Conservation (phyloP, 37 sponge, comb jelly and placozoan species). For the Spongilla lacustris region DNA sequence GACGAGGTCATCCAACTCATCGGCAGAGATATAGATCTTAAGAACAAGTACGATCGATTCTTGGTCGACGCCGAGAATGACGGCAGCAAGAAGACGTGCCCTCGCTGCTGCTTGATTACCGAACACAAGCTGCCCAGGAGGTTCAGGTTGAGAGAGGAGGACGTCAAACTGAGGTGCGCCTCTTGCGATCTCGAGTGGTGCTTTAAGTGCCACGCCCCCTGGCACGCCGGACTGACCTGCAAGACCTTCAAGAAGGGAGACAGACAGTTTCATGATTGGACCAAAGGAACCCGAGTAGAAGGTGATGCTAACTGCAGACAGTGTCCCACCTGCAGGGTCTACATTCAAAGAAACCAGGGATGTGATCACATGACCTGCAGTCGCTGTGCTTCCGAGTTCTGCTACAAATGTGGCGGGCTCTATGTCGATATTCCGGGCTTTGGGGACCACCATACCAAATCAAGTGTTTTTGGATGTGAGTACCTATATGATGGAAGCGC, state of each 20-base stretch:
- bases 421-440: slow-evolving; percentile 27
- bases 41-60: background rate
- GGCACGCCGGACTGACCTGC: slow-evolving; percentile 73
- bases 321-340: slow-evolving; percentile 76
- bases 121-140: slow-evolving; percentile 43
- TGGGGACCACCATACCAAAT: slow-evolving; percentile 53
- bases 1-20: slow-evolving; percentile 4
- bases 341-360: slow-evolving; percentile 76
- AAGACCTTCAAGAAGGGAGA: slow-evolving; percentile 48
- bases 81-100: slow-evolving; percentile 59
- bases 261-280: slow-evolving; percentile 66
- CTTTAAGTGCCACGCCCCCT: slow-evolving; percentile 85
- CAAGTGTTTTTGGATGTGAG: slow-evolving; percentile 71
- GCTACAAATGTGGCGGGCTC: slow-evolving; percentile 81
- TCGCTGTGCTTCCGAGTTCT: slow-evolving; percentile 70
- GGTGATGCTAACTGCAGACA: slow-evolving; percentile 61
- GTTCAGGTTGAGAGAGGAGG: slow-evolving; percentile 13
- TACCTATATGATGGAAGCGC: background rate
- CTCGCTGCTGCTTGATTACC: slow-evolving; percentile 56
- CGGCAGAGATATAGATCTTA: background rate
- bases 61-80: background rate
- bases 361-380: slow-evolving; percentile 87
- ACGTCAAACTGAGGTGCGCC: slow-evolving; percentile 61
- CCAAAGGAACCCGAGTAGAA: background rate
- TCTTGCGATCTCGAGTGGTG: slow-evolving; percentile 79